A percentile compares a stretch with the other conserved stretches of the same genome.
Evolutionary conservation across 53 echinoderm and acorn worm species (phyloP).

Genomic region (Echinometra lucunter): DNA sequence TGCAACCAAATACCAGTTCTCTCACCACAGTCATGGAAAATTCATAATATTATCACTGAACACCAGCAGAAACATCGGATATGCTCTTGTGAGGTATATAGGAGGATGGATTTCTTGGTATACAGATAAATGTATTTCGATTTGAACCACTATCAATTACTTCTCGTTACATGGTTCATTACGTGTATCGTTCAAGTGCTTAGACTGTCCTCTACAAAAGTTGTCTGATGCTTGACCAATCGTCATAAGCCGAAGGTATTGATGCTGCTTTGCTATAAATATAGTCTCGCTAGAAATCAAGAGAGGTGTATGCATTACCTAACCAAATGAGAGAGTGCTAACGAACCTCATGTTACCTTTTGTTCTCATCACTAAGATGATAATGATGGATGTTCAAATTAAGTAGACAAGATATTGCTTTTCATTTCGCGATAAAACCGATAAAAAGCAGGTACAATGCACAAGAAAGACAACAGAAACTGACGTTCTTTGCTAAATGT

Average conservation of each 20-base stretch:
- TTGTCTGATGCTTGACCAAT: not conserved
- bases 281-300: not conserved
- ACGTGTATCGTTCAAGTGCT: not conserved
- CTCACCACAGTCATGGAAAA: not conserved
- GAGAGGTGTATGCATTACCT: not conserved
- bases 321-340: not conserved
- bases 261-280: not conserved
- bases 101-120: not conserved
- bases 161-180: not conserved
- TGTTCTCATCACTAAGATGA: not conserved
- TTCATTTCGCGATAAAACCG: no score
- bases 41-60: not conserved
- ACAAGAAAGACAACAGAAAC: not conserved
- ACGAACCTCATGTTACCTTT: not conserved
- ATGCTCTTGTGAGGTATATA: not conserved
- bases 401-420: no score
- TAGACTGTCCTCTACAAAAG: not conserved
- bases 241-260: not conserved
- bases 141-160: not conserved
- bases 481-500: not conserved
- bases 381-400: not conserved
- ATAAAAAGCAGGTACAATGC: not conserved
- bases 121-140: not conserved
- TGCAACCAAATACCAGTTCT: not conserved
- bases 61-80: not conserved